Evolutionary conservation across 2,113 vertebrate genomes (phyloP).

Genomic region (Lethenteron camtschaticum): DNA sequence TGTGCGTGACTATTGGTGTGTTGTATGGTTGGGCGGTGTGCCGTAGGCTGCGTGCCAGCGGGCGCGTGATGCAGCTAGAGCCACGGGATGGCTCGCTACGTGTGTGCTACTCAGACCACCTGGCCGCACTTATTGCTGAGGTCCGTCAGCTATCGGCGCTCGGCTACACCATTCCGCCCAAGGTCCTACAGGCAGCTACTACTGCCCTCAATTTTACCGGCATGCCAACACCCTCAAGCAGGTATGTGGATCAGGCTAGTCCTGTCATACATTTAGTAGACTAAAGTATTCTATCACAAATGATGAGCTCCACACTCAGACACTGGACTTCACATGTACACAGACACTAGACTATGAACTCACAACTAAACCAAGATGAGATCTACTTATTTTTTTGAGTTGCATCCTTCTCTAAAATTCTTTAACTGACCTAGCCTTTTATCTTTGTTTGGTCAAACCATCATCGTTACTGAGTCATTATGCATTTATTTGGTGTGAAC

Average conservation of each 20-base stretch:
- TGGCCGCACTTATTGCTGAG: slow-evolving; percentile 61
- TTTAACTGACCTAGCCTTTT: no score
- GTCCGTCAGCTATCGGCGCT: slow-evolving; percentile 71
- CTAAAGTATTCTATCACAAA: no score
- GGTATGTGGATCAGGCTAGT: slow-evolving; percentile 18
- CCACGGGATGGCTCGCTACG: slow-evolving; percentile 47
- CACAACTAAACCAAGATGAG: background rate
- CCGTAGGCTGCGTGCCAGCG: slow-evolving; percentile 54
- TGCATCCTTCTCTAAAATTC: no score
- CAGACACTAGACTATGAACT: no score
- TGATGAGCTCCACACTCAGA: no score
- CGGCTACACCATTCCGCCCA: slow-evolving; percentile 61
- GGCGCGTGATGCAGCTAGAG: slow-evolving; percentile 73
- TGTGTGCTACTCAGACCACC: slow-evolving; percentile 72
- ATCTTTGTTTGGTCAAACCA: no score
- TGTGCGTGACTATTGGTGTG: no score
- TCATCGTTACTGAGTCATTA: no score
- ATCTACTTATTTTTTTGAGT: slow-evolving; percentile 6
- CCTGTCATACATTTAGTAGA: no score
- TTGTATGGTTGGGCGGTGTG: slow-evolving; percentile 8
- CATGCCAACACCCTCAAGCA: slow-evolving; percentile 86
- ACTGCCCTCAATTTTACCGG: slow-evolving; percentile 71
- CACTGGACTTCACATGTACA: no score
- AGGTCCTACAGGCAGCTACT: slow-evolving; percentile 51
- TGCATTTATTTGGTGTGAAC: slow-evolving; percentile 13